These are phyloP conservation scores for Agrilus cyanescens DNA, from an alignment of 2,888 invertebrate genomes.

Conservation along the genomic window DNA sequence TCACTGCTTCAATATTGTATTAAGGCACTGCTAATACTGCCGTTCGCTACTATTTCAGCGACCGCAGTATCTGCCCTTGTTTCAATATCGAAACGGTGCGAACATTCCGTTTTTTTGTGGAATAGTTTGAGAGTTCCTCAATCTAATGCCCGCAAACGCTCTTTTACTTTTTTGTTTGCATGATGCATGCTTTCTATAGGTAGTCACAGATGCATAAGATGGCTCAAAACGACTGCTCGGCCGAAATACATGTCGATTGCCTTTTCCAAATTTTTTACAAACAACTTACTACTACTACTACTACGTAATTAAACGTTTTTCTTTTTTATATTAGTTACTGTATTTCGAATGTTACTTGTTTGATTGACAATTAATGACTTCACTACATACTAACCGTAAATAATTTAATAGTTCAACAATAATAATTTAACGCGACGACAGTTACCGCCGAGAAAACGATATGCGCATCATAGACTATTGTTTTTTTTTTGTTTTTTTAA, in stretches of 20 bases:
- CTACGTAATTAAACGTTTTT: constrained; percentile 3
- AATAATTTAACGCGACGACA: too few relatives aligned
- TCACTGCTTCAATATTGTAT: constrained; percentile 30
- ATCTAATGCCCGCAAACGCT: constrained; percentile 16
- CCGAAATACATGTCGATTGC: constrained; percentile 22
- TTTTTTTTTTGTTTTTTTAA: neutral
- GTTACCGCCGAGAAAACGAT: neutral
- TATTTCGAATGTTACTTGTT: constrained; percentile 7
- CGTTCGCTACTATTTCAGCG: neutral
- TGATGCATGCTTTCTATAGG: constrained; percentile 31
- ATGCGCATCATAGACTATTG: constrained; percentile 4
- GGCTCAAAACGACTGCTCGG: constrained; percentile 37
- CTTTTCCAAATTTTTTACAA: constrained; percentile 6
- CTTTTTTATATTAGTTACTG: constrained; percentile 2
- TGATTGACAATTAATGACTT: constrained; percentile 7
- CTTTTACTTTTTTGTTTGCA: constrained; percentile 21
- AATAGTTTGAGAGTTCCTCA: constrained; percentile 17
- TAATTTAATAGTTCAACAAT: constrained; percentile 5
- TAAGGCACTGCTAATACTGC: constrained; percentile 16
- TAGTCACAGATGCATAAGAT: constrained; percentile 38
- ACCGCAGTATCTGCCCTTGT: constrained; percentile 1
- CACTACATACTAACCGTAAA: constrained; percentile 8
- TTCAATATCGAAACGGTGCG: constrained; percentile 15
- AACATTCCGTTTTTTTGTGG: constrained; percentile 13
- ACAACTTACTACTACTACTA: constrained; percentile 2